A percentile compares a stretch with the other conserved stretches of the same genome.
These are phyloP conservation scores for Paratilapia polleni DNA, from an alignment of 2,113 vertebrate species.

Conservation along the genomic window DNA sequence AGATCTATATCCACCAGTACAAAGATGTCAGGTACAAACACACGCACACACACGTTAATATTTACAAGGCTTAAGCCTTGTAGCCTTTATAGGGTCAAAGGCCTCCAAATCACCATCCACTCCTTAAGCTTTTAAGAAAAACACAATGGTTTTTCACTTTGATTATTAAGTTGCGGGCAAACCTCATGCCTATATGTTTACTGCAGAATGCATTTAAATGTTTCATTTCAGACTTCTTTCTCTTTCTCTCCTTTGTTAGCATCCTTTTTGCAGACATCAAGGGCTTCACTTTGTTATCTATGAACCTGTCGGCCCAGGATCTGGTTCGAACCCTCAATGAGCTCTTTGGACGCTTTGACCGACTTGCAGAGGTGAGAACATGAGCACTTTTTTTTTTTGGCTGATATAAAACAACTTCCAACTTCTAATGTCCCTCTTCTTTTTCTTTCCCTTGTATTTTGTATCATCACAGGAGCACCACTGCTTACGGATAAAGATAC, in stretches of 20 bases:
- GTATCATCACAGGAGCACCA: slow-evolving; percentile 86
- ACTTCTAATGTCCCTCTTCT: background rate
- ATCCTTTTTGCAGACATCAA: slow-evolving; percentile 99
- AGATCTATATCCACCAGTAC: slow-evolving; percentile 83
- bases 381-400: background rate
- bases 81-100: background rate
- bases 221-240: background rate
- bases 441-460: background rate
- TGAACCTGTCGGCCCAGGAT: slow-evolving; percentile 93
- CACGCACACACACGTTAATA: background rate
- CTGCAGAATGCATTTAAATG: no score
- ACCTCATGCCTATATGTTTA: background rate
- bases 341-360: slow-evolving; percentile 96
- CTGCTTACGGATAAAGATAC: slow-evolving; percentile 95
- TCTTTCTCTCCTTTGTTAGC: slow-evolving; percentile 70
- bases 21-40: slow-evolving; percentile 78
- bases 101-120: background rate
- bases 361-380: slow-evolving; percentile 88
- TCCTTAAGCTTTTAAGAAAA: background rate
- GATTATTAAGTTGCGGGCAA: background rate
- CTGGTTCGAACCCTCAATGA: slow-evolving; percentile 94
- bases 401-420: background rate
- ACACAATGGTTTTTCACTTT: background rate
- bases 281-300: slow-evolving; percentile 94
- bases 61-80: background rate